Base-by-base conservation (phyloP, 2,888 invertebrate species). In the Palloptera scutellata region DNA sequence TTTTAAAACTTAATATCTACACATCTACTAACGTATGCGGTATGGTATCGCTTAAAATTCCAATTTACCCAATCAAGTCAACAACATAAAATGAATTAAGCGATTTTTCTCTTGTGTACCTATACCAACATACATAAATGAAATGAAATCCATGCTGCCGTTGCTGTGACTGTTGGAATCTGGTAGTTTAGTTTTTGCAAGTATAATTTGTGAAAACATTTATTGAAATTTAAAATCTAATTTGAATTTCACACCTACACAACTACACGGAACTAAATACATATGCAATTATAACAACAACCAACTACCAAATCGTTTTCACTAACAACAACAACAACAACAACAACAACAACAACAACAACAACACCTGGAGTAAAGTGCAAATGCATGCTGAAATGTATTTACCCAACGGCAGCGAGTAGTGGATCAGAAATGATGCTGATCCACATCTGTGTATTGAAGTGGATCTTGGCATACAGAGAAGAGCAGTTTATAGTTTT, bases 151-250 rank as follows among this genome's bases (percentile, higher is more conserved):
- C 17, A 53, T 53, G 17, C n/a, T 17, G 8, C 53, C n/a, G n/a
- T n/a, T n/a, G n/a, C n/a, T n/a, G n/a, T n/a, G n/a, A n/a, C n/a
- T n/a, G n/a, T n/a, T 53, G 53, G 12, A 17, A 53, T 17, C 53
- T 17, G 5, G 19, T 12, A 20, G 30, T 30, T 30, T 4, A 30
- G 30, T 30, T 13, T 58, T 75, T 75, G 71, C 76, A 74, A 72
- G 78, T 77, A 76, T 73, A 75, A 77, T 79, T 77, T 74, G 71
- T 74, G 72, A 74, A 75, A 74, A 72, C 75, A 75, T 79, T 78
- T 79, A 79, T 80, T 74, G 79, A 79, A 81, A 74, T 79, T 81
- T 79, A 80, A 81, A 79, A 80, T 80, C 76, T 77, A 76, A 80
- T 81, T 79, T 79, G 74, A 76, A 79, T 81, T 81, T 79, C 73